Evolutionary conservation across 1,140 invertebrate species (phyloP).

Genomic region (Drosophila nigrodunni): DNA sequence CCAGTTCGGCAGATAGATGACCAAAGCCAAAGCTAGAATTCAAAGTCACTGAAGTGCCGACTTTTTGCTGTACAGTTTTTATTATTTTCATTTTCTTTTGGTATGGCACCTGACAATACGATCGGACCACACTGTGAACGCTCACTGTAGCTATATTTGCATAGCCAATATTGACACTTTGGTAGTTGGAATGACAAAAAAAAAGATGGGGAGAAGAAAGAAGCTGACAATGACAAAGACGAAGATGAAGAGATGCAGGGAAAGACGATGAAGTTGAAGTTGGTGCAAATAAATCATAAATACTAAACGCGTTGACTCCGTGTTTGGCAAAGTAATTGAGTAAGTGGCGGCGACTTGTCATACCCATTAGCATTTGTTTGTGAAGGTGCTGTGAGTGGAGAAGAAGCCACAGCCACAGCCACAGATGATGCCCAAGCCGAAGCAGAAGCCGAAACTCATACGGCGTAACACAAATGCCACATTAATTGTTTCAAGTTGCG

Average conservation of each 20-base stretch:
- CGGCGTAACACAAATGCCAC: constrained; percentile 80
- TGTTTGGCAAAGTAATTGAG: constrained; percentile 83
- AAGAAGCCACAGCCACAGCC: constrained; percentile 5
- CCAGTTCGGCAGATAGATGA: neutral
- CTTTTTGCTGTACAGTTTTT: constrained; percentile 22
- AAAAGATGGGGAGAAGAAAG: constrained; percentile 9
- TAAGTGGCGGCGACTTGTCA: constrained; percentile 77
- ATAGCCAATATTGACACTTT: constrained; percentile 73
- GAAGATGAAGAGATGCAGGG: constrained; percentile 40
- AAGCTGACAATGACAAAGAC: neutral
- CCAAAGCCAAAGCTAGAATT: constrained; percentile 9
- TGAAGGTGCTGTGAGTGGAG: constrained; percentile 56
- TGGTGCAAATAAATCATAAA: constrained; percentile 80
- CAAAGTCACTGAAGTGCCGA: constrained; percentile 58
- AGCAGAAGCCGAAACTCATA: constrained; percentile 79
- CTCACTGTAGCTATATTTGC: constrained; percentile 62
- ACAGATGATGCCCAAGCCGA: constrained; percentile 33
- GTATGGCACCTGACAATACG: constrained; percentile 60
- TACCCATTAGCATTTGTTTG: constrained; percentile 83
- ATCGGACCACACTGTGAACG: constrained; percentile 51
- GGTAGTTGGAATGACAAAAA: constrained; percentile 65
- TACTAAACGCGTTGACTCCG: constrained; percentile 57
- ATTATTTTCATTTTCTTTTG: neutral
- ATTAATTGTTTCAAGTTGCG: constrained; percentile 83
- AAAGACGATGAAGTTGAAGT: constrained; percentile 33